A percentile compares a stretch with the other conserved stretches of the same genome.
phyloP scores from a whole-genome alignment of 2,888 invertebrate genomes.

The Cheilosia soror region DNA sequence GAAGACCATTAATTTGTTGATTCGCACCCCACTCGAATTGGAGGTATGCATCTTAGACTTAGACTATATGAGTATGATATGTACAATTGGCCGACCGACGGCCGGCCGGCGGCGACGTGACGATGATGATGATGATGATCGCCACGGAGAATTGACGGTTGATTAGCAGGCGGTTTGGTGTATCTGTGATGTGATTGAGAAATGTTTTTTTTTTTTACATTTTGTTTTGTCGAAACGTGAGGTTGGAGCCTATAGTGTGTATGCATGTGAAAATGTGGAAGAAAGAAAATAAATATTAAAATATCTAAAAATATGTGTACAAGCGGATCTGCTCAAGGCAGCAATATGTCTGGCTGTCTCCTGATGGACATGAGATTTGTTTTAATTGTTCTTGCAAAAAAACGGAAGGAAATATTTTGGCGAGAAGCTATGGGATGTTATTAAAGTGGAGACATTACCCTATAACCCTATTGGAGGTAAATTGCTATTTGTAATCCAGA shows the following conservation, averaged over 20 bases:
- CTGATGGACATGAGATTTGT: conserved; percentile 29
- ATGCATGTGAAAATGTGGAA: conserved; percentile 5
- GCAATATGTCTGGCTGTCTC: conserved; percentile 41
- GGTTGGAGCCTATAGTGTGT: neutral
- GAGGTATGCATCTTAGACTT: conserved; percentile 19
- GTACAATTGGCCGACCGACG: conserved; percentile 4
- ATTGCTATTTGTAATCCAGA: neutral
- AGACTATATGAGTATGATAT: neutral
- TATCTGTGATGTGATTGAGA: conserved; percentile 55
- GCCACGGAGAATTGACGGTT: conserved; percentile 50
- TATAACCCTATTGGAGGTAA: conserved; percentile 20
- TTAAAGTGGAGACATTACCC: neutral
- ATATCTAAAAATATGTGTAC: conserved; percentile 39
- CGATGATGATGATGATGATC: conserved; percentile 39
- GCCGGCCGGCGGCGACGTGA: neutral
- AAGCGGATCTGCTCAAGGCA: conserved; percentile 27
- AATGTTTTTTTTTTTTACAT: conserved; percentile 1
- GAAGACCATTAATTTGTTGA: conserved; percentile 66
- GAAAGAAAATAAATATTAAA: conserved; percentile 43
- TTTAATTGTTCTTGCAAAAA: conserved; percentile 39
- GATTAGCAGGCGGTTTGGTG: conserved; percentile 60
- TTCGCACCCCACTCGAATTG: conserved; percentile 47
- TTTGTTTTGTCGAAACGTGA: neutral
- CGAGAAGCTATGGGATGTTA: neutral
- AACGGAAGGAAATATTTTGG: conserved; percentile 7